A percentile compares a stretch with the other conserved stretches of the same genome.
Evolutionary conservation across 2,888 invertebrate species (phyloP).

Genomic region (Gortyna flavago): DNA sequence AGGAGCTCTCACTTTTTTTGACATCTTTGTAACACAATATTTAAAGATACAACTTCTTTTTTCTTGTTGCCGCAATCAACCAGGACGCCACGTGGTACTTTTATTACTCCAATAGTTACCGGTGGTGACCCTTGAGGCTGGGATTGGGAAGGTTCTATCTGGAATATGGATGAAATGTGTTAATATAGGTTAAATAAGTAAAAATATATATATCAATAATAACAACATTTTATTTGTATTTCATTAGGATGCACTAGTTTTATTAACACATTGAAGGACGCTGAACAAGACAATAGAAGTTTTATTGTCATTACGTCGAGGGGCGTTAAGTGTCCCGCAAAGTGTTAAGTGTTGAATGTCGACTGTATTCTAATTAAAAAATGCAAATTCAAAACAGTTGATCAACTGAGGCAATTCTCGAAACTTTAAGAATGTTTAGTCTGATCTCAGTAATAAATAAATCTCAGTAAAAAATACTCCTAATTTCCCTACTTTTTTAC

Average conservation of each 20-base stretch:
- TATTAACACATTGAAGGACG: too few species aligned
- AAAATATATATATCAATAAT: not conserved
- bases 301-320: too few species aligned
- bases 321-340: too few species aligned
- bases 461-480: not conserved
- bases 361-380: slow-evolving; percentile 2
- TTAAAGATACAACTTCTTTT: slow-evolving; percentile 75
- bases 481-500: not conserved
- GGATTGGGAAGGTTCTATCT: slow-evolving; percentile 59
- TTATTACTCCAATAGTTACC: slow-evolving; percentile 72
- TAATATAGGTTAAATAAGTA: slow-evolving; percentile 8
- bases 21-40: slow-evolving; percentile 75
- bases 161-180: slow-evolving; percentile 63
- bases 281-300: too few species aligned
- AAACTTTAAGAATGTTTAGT: not conserved
- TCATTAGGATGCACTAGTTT: slow-evolving; percentile 6
- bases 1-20: slow-evolving; percentile 21
- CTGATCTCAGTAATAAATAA: not conserved
- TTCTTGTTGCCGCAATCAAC: slow-evolving; percentile 74
- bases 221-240: slow-evolving; percentile 9
- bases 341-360: not conserved
- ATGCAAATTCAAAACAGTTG: slow-evolving; percentile 9
- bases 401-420: not conserved
- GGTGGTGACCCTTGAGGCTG: slow-evolving; percentile 23
- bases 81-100: slow-evolving; percentile 76